A percentile compares a stretch with the other conserved stretches of the same genome.
These are phyloP conservation scores for Sminthopsis crassicaudata DNA, from an alignment of 2,113 vertebrate genomes.

Conservation along the genomic window DNA sequence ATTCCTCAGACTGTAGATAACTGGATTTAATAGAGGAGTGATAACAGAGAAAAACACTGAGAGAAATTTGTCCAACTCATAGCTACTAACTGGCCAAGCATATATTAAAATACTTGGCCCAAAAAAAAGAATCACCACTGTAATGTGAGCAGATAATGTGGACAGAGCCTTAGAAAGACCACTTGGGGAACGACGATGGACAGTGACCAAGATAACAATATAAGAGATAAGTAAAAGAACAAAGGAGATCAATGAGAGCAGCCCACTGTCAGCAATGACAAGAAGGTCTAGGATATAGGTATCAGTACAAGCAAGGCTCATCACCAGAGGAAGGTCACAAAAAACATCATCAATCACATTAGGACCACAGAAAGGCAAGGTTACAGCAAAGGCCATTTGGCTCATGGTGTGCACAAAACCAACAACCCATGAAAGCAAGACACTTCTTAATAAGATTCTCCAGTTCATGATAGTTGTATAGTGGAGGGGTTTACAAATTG, in stretches of 20 bases:
- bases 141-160: neutral
- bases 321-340: neutral
- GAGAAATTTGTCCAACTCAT: neutral
- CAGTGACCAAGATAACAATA: neutral
- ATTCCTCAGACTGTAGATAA: neutral
- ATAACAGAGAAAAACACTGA: conserved; percentile 27
- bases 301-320: neutral
- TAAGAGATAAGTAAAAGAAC: neutral
- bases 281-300: neutral
- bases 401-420: conserved; percentile 10
- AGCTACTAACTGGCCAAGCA: neutral
- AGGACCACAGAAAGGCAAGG: conserved; percentile 41
- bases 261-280: neutral
- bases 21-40: conserved; percentile 1
- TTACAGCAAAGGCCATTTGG: neutral
- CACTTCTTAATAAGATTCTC: neutral
- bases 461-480: conserved; percentile 40
- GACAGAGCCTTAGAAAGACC: conserved; percentile 4
- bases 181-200: neutral
- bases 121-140: neutral
- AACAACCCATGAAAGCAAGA: conserved; percentile 12
- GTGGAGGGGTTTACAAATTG: conserved; percentile 43
- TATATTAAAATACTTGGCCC: conserved; percentile 20
- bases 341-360: neutral
- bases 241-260: neutral